Evolutionary conservation across 2,888 invertebrate genomes (phyloP), one percentile per base, ranked within the genome.

Genomic region (Ophion costatus): DNA sequence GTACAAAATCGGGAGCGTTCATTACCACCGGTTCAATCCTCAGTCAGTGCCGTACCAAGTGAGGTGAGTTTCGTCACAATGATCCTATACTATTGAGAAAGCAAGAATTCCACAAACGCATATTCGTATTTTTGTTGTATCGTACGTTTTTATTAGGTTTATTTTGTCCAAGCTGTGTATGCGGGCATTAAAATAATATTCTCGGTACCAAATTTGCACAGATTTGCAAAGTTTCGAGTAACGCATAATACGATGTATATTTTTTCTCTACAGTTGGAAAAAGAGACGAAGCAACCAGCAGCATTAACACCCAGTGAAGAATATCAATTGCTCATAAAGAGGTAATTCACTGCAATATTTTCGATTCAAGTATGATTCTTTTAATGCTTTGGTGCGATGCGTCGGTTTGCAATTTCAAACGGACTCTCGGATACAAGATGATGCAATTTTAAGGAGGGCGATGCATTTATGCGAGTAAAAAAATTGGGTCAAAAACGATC

Each of bases 311-410:
- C 93, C 14, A 93, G 93, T 73, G 93, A 93, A 89, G 93, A 93
- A 84, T 94, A 94, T 83, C 93, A 94, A 66, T 87, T 94, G 82
- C 90, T 94, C 5, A 93, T 94, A 83, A 94, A 93, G 88, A 91
- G 93, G 93, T 93, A 87, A 70, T 3, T 1, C n/a, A n/a, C n/a
- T 17, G 7, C 59, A 9, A n/a, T 51, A 24, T n/a, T 56, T 56
- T 2, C 0, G 56, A 56, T 17, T 9, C 10, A 45, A 45, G 45
- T 45, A 45, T 10, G 11, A 45, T 45, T 14, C n/a, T 10, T 45
- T 45, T 45, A 14, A 10, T 11, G 3, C 3, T 3, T 45, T 14
- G 14, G 10, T 10, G 11, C 45, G 45, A 14, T 4, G 45, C 45
- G 42, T 9, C 42, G 11, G 42, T 42, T 11, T 11, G 42, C 42